A percentile compares a stretch with the other conserved stretches of the same genome.
Conservation (phyloP, 2,113 vertebrate genomes). For the Chaetorhynchus papuensis region DNA sequence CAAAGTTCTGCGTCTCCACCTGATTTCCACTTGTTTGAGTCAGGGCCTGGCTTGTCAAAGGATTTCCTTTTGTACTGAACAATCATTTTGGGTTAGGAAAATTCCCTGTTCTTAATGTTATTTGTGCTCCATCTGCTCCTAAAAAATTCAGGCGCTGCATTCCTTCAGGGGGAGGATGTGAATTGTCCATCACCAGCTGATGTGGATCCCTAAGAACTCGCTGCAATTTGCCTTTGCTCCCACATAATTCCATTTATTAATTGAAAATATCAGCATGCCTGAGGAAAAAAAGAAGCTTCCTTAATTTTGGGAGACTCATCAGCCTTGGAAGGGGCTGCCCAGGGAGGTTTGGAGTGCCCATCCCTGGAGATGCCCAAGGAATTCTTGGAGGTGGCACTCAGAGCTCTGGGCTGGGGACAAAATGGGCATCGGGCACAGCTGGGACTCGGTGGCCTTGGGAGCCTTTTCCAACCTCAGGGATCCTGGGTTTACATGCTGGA, state of each 20-base stretch:
- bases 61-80: neutral
- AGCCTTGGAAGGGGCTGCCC: neutral
- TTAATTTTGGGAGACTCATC: neutral
- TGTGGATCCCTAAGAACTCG: neutral
- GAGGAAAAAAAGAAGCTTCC: neutral
- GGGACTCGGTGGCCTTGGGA: rapidly evolving
- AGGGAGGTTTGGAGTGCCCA: neutral
- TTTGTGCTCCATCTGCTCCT: neutral
- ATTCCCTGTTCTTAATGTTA: neutral
- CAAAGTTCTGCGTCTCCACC: neutral
- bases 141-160: rapidly evolving
- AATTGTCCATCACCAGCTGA: neutral
- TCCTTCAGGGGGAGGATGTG: neutral
- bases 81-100: neutral
- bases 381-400: neutral
- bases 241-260: neutral
- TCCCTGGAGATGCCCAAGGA: neutral
- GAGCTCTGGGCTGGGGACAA: neutral
- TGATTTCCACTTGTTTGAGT: neutral
- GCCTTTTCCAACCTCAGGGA: neutral
- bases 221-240: neutral
- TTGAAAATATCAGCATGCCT: neutral
- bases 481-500: neutral
- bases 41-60: neutral
- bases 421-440: neutral